Evolutionary conservation across 2,888 invertebrate genomes (phyloP).

Genomic region (Eupithecia vulgata): DNA sequence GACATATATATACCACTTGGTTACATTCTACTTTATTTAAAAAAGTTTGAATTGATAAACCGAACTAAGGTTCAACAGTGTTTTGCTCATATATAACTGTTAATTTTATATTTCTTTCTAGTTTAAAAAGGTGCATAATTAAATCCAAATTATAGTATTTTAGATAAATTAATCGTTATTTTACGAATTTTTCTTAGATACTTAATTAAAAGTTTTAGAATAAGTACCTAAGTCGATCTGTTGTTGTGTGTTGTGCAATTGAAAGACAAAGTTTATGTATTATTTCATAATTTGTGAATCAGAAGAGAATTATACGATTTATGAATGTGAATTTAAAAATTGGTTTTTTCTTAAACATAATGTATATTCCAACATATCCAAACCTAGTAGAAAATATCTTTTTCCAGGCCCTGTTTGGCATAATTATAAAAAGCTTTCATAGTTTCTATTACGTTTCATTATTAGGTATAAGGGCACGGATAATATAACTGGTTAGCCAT

Average conservation of each 20-base stretch:
- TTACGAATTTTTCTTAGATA: constrained; percentile 45
- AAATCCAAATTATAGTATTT: constrained; percentile 33
- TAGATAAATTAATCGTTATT: constrained; percentile 32
- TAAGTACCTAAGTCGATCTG: constrained; percentile 46
- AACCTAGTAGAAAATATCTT: not conserved
- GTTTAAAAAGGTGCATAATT: constrained; percentile 15
- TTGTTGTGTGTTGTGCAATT: constrained; percentile 57
- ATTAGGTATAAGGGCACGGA: not conserved
- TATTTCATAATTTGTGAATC: constrained; percentile 60
- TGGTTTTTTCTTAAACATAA: constrained; percentile 1
- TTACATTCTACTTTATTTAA: not conserved
- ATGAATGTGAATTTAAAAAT: constrained; percentile 65
- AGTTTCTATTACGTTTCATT: not conserved
- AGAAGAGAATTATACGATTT: constrained; percentile 75
- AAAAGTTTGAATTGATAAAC: not conserved
- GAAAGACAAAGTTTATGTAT: constrained; percentile 61
- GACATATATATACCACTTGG: not conserved
- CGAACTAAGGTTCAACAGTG: not conserved
- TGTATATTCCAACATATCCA: too few relatives aligned
- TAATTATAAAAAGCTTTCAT: not conserved
- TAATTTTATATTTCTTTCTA: not conserved
- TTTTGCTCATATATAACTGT: constrained; percentile 8
- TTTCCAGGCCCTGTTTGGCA: not conserved
- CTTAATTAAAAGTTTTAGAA: constrained; percentile 48
- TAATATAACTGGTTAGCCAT: not conserved